A percentile compares a stretch with the other conserved stretches of the same genome.
phyloP scores from a whole-genome alignment of 2,113 vertebrate genomes.

The Calypte anna region DNA sequence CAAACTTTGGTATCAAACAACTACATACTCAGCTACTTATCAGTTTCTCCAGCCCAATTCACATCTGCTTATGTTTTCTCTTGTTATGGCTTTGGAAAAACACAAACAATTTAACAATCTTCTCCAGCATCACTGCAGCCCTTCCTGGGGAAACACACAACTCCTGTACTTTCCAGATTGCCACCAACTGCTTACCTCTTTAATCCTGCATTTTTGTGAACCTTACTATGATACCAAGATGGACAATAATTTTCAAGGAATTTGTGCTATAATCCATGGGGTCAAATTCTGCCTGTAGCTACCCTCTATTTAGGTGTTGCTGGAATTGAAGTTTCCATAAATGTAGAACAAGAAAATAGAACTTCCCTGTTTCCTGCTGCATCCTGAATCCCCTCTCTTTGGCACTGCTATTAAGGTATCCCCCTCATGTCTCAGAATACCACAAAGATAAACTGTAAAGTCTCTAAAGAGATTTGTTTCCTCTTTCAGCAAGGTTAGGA shows the following conservation, averaged over 20 bases:
- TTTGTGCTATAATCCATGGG: neutral
- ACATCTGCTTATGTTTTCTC: neutral
- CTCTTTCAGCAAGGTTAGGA: neutral
- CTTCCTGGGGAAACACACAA: neutral
- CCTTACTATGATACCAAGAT: neutral
- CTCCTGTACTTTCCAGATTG: neutral
- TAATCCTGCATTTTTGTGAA: neutral
- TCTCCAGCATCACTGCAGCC: neutral
- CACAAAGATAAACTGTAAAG: neutral
- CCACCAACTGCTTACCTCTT: neutral
- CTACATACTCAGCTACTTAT: neutral
- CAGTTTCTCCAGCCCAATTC: neutral
- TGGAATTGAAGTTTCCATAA: neutral
- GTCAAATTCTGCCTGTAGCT: neutral
- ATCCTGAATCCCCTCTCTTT: neutral
- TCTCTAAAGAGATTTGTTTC: neutral
- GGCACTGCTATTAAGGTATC: neutral
- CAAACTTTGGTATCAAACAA: neutral
- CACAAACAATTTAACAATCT: neutral
- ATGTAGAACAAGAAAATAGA: neutral
- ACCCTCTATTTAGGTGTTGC: neutral
- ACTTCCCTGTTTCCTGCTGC: neutral
- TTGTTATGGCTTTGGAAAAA: neutral
- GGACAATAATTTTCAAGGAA: neutral
- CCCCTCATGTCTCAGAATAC: neutral